Evolutionary conservation across 2,113 vertebrate species (phyloP), one percentile per base, ranked within the genome.

Genomic region (Eubucco bourcierii): DNA sequence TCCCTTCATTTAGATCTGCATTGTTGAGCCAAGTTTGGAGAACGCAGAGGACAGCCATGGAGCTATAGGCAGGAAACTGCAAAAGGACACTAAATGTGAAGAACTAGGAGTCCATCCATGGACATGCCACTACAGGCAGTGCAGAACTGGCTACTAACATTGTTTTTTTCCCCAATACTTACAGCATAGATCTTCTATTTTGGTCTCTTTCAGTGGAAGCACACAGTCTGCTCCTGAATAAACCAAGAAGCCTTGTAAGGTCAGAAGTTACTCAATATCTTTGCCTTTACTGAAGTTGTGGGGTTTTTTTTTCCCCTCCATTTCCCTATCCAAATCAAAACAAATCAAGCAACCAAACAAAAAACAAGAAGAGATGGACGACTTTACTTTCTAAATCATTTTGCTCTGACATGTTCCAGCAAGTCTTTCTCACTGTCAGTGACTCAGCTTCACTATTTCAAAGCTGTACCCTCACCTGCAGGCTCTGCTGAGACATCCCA

Each of bases 1-100:
- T 15, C 19, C 1, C 0, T 2, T 6, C 6, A 24, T 34, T 46
- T 8, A 70, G 37, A 28, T 12, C 31, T 13, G 44, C 13, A 24
- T 55, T 50, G 29, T 1, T 58, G 59, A 31, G 23, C 23, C n/a
- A 31, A 37, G 7, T 72, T 34, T 79, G 66, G 71, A 76, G 75
- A 72, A 88, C 21, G 25, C 63, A 39, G 80, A 60, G 28, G 52
- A 15, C 2, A 74, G 25, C 31, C 20, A 4, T 5, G 72, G 75
- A 68, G 4, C 44, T 21, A 16, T 1, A 24, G 65, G 24, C 27
- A 59, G 73, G 56, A 33, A 76, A 18, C 12, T 59, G 14, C 64
- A 11, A 8, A 34, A 19, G 34, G 50, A 79, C 44, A 34, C 13
- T 44, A 55, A 17, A 19, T 24, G 8, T 29, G 77, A 68, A 60